These are phyloP conservation scores for Epinotia brunnichana DNA, from an alignment of 2,888 invertebrate species.

Conservation along the genomic window DNA sequence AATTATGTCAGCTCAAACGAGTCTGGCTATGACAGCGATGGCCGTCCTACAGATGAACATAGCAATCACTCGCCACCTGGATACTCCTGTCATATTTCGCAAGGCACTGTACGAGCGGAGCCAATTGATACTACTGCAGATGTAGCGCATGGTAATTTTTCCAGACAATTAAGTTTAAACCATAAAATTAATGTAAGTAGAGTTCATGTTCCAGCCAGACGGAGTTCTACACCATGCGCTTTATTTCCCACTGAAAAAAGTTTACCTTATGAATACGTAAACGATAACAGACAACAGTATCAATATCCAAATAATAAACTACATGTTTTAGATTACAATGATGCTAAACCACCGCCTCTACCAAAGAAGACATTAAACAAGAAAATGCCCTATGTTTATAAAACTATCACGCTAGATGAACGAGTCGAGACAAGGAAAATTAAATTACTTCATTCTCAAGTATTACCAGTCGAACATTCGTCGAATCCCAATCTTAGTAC, in stretches of 20 bases:
- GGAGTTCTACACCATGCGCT: conserved; percentile 80
- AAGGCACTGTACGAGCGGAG: conserved; percentile 59
- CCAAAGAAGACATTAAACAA: conserved; percentile 77
- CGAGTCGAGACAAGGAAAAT: conserved; percentile 80
- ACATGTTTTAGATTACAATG: conserved; percentile 64
- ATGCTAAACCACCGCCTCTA: conserved; percentile 76
- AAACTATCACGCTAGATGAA: conserved; percentile 79
- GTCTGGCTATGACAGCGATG: conserved; percentile 92
- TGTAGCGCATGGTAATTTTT: conserved; percentile 68
- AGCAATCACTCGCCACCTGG: conserved; percentile 82
- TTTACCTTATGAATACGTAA: conserved; percentile 67
- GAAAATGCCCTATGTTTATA: conserved; percentile 74
- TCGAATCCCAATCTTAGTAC: conserved; percentile 65
- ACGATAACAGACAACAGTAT: conserved; percentile 61
- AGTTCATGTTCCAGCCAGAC: conserved; percentile 72
- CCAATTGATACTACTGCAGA: conserved; percentile 61
- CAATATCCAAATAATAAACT: conserved; percentile 50
- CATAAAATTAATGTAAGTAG: conserved; percentile 75
- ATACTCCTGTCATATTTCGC: conserved; percentile 76
- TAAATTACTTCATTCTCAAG: conserved; percentile 77
- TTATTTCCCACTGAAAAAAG: conserved; percentile 74
- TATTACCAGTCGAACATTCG: conserved; percentile 68
- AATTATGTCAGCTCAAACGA: conserved; percentile 92
- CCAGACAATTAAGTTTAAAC: conserved; percentile 76
- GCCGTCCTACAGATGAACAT: conserved; percentile 84